A percentile compares a stretch with the other conserved stretches of the same genome.
Evolutionary conservation across 2,113 vertebrate species (phyloP).

Genomic region (Raja brachyura): DNA sequence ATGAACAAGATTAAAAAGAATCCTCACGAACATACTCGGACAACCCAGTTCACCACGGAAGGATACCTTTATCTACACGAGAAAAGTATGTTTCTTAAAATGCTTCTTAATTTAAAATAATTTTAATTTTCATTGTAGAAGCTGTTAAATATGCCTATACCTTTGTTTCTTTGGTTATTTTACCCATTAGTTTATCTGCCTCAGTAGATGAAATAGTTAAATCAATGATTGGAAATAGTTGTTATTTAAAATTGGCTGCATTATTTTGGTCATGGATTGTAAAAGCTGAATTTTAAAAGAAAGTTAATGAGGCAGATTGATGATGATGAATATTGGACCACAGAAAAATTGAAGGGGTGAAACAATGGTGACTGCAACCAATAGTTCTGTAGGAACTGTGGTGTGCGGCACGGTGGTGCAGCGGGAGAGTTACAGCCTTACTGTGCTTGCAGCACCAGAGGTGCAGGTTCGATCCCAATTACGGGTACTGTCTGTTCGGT

Average conservation of each 20-base stretch:
- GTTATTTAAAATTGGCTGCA: background rate
- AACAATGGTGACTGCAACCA: too few species aligned
- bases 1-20: slow-evolving; percentile 84
- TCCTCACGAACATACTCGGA: slow-evolving; percentile 84
- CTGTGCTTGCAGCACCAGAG: too few species aligned
- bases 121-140: background rate
- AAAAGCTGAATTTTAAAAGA: background rate
- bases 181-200: background rate
- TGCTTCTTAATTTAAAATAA: background rate
- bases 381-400: too few species aligned
- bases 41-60: slow-evolving; percentile 79
- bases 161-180: background rate
- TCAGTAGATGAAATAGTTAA: background rate
- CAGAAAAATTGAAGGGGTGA: background rate
- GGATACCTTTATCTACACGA: slow-evolving; percentile 95
- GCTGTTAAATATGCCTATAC: background rate
- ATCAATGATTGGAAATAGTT: background rate
- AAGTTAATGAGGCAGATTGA: background rate
- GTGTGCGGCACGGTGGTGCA: too few species aligned
- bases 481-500: too few species aligned
- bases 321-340: background rate
- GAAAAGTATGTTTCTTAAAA: slow-evolving; percentile 66
- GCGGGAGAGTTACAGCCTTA: too few species aligned
- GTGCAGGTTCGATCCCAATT: too few species aligned
- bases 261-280: background rate